Percentiles rank a stretch among this genome's conserved stretches.
phyloP scores from a whole-genome alignment of 2,888 invertebrate species.

The Pandemis corylana region DNA sequence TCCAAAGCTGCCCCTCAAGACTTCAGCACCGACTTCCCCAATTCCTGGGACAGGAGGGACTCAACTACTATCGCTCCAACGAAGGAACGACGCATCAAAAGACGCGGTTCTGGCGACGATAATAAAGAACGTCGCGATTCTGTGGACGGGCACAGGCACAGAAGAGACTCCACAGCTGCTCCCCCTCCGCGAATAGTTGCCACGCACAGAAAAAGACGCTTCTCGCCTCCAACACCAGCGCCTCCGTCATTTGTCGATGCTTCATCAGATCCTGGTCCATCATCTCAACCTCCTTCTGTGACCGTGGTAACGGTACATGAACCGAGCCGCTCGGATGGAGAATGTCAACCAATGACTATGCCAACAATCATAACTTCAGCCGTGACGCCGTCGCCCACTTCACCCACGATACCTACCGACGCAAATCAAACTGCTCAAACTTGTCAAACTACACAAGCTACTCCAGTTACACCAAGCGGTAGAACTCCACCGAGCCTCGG shows the following conservation, averaged over 20 bases:
- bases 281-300: conserved; percentile 74
- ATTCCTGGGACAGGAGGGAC: conserved; percentile 88
- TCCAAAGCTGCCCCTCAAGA: conserved; percentile 88
- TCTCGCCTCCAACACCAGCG: conserved; percentile 74
- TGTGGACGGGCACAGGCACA: conserved; percentile 87
- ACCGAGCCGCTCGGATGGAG: conserved; percentile 85
- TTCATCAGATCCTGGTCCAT: conserved; percentile 88
- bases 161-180: conserved; percentile 88
- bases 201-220: conserved; percentile 84
- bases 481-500: conserved; percentile 79
- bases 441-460: conserved; percentile 57
- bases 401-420: conserved; percentile 85
- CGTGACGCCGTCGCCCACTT: conserved; percentile 92
- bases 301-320: conserved; percentile 78
- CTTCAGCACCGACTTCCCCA: conserved; percentile 89
- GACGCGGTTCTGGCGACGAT: conserved; percentile 87
- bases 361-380: conserved; percentile 94
- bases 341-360: conserved; percentile 85
- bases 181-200: conserved; percentile 87
- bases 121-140: conserved; percentile 86
- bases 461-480: conserved; percentile 68
- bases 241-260: conserved; percentile 83
- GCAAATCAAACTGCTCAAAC: conserved; percentile 63
- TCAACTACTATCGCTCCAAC: conserved; percentile 84
- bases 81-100: conserved; percentile 74